Base-by-base conservation (phyloP, 2,888 invertebrate species). In the Orthonevra nobilis region DNA sequence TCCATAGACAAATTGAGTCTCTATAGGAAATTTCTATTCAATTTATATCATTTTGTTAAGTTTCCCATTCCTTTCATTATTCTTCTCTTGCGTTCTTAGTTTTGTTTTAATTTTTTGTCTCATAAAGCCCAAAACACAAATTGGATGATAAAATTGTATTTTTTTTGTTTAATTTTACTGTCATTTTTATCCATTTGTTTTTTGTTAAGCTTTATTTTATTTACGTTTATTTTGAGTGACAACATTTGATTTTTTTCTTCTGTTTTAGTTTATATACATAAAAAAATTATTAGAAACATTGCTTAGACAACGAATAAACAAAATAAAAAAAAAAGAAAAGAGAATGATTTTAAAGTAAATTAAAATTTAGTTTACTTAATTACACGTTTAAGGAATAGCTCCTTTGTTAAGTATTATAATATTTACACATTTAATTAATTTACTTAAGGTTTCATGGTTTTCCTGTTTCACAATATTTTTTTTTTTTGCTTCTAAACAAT, bases 1-100 rank as follows among this genome's bases (percentile, higher is more conserved):
- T 81, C 81, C 81, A 63, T 46, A 81, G 81, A 81, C 81, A 74
- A 74, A 50, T 74, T 69, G 52, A 69, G 81, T 81, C 81, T 81
- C 81, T 81, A 68, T 74, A 81, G 81, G 81, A 81, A 69, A 61
- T 44, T 30, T 38, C 3, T 19, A 30, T 52, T 48, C 26, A 32
- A 20, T 54, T 54, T 20, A n/a, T 40, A 48, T 56, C 34, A 48
- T 56, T 10, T 48, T n/a, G n/a, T n/a, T n/a, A n/a, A n/a, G n/a
- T n/a, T n/a, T n/a, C n/a, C n/a, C 9, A 26, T 66, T 52, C 38
- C 34, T 74, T 28, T 42, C 26, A 23, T 40, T 9, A 6, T 28
- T 58, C 6, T 44, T 10, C 38, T 36, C n/a, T 17, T 14, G 15
- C 23, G 10, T 32, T 28, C 28, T 12, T 52, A 36, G 14, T 23